Base-by-base conservation (phyloP, 2,888 invertebrate genomes). In the Nymphalis polychloros region DNA sequence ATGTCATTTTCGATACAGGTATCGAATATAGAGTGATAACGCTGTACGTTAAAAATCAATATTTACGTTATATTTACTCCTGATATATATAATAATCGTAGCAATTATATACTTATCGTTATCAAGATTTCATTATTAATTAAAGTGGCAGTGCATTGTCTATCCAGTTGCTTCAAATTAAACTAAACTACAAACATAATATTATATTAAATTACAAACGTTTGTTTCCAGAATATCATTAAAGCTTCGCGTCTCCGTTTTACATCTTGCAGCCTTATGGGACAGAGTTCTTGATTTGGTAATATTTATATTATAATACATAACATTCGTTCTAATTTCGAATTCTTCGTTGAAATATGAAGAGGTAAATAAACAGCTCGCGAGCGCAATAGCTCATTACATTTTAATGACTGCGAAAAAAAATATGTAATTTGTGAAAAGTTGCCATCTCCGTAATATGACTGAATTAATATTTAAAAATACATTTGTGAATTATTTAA, bases 241-340 rank as follows among this genome's bases (percentile, higher is more conserved):
- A 70, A 63, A 60, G 67, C 57, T 65, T 65, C 63, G 35, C 59
- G 60, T 65, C 64, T 68, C 59, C 50, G 63, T 60, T 52, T 66
- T 65, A 59, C 67, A 62, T 62, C 53, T 67, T 49, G 61, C 68
- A 62, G 61, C 52, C 68, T 52, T 70, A 66, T 62, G 68, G 35
- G 63, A 55, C 60, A 65, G 59, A 64, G 86, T 31, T 31, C 27
- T 85, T 87, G 87, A 87, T 86, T 84, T 84, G 83, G 79, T 82
- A 84, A 87, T 86, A 87, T 88, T 88, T 88, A 88, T 87, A 87
- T 81, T 80, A 76, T 76, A 79, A 79, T 64, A 76, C 79, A 77
- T 82, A 79, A 79, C 47, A 53, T 72, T 65, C 61, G 67, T 70
- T 63, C 63, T 57, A 57, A 66, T 66, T 67, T 67, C 23, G 61